A percentile compares a stretch with the other conserved stretches of the same genome.
Evolutionary conservation across 1,140 invertebrate genomes (phyloP).

Genomic region (Bombus pascuorum): DNA sequence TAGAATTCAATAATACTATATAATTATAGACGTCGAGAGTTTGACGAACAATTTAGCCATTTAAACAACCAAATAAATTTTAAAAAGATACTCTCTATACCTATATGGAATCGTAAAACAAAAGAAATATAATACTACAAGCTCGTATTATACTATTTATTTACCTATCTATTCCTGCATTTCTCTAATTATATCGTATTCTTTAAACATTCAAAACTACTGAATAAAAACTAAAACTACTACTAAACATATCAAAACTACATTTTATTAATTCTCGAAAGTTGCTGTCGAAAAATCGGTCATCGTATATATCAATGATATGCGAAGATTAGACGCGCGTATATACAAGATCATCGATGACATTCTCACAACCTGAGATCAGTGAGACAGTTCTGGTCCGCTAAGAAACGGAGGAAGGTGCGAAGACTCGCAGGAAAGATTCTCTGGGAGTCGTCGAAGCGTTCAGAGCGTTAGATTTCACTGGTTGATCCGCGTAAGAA

Average conservation of each 20-base stretch:
- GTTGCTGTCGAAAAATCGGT: no score
- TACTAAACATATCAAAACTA: no score
- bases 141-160: no score
- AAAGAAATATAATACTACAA: no score
- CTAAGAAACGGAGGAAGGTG: slow-evolving; percentile 43
- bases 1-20: background rate
- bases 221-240: no score
- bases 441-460: slow-evolving; percentile 56
- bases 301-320: no score
- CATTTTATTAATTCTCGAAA: no score
- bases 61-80: background rate
- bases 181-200: no score
- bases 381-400: slow-evolving; percentile 75
- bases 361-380: slow-evolving; percentile 71
- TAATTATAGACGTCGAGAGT: background rate
- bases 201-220: no score
- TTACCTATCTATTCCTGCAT: no score
- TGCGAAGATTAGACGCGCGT: background rate
- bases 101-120: background rate
- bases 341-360: background rate
- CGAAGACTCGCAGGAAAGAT: slow-evolving; percentile 27
- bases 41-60: background rate
- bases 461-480: slow-evolving; percentile 73
- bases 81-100: background rate
- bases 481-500: slow-evolving; percentile 66